Evolutionary conservation across 2,113 vertebrate species (phyloP).

Genomic region (Seriola dumerili): DNA sequence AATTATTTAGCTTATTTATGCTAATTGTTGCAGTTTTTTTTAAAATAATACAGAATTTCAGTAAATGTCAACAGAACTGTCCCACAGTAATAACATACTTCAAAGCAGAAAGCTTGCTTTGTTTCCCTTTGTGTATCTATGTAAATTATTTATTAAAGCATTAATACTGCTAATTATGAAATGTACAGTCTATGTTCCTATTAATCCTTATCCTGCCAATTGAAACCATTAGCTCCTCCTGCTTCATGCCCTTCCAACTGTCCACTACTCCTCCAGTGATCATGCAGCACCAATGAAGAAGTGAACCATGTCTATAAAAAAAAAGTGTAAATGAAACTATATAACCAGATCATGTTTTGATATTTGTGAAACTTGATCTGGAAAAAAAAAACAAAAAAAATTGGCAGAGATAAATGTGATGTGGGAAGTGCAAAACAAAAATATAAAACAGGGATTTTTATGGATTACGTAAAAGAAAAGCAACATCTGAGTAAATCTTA

Average conservation of each 20-base stretch:
- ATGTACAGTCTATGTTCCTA: constrained; percentile 10
- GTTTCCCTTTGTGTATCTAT: not conserved
- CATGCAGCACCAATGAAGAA: not conserved
- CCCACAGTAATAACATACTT: constrained; percentile 1
- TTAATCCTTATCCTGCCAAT: constrained; percentile 8
- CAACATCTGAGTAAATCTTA: not conserved
- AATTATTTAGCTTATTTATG: not conserved
- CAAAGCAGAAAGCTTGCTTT: constrained; percentile 14
- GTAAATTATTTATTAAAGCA: constrained; percentile 23
- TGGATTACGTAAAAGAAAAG: constrained; percentile 19
- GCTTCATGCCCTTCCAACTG: constrained; percentile 9
- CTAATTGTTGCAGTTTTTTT: not conserved
- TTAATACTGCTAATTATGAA: not conserved
- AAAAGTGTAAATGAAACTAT: not conserved
- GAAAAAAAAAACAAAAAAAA: not conserved
- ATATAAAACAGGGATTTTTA: constrained; percentile 6
- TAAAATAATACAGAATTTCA: constrained; percentile 3
- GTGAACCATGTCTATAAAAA: too few relatives aligned
- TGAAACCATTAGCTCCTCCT: not conserved
- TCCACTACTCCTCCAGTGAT: not conserved
- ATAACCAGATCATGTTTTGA: not conserved
- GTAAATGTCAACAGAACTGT: constrained; percentile 14
- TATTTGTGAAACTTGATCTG: not conserved
- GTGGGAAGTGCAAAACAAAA: not conserved
- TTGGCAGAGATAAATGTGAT: not conserved